phyloP scores from a whole-genome alignment of 1,140 invertebrate species.

The Medauroidea extradentata region DNA sequence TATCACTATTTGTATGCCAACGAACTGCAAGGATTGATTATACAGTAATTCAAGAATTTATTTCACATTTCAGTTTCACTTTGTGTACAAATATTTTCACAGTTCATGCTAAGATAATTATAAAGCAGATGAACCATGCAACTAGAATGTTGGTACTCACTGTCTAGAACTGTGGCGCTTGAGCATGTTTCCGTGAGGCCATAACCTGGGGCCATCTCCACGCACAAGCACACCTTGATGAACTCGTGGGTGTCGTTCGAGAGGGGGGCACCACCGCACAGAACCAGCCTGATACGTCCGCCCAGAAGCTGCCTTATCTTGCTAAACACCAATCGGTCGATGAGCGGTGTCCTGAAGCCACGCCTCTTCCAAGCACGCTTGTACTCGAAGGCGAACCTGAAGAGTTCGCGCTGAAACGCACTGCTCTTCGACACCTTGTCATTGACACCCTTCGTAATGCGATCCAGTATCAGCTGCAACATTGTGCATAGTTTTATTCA shows the following conservation, averaged over 20 bases:
- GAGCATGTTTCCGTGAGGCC: constrained; percentile 96
- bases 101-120: too few species aligned
- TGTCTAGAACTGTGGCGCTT: constrained; percentile 84
- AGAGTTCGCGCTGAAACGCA: constrained; percentile 68
- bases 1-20: too few species aligned
- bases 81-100: too few species aligned
- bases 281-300: constrained; percentile 77
- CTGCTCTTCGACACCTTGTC: constrained; percentile 82
- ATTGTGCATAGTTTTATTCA: not conserved
- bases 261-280: constrained; percentile 91
- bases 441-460: constrained; percentile 92
- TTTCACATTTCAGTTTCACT: too few species aligned
- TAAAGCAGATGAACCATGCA: too few species aligned
- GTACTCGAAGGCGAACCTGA: constrained; percentile 90
- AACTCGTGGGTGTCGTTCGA: constrained; percentile 94
- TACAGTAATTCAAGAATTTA: too few species aligned
- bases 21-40: too few species aligned
- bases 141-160: constrained; percentile 52
- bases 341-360: constrained; percentile 78
- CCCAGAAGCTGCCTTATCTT: constrained; percentile 79
- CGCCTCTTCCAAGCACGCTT: constrained; percentile 79
- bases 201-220: constrained; percentile 90
- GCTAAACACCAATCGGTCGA: constrained; percentile 73
- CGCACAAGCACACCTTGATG: constrained; percentile 89
- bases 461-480: constrained; percentile 58